Base-by-base conservation (phyloP, 2,888 invertebrate species). In the Cephus nigrinus region DNA sequence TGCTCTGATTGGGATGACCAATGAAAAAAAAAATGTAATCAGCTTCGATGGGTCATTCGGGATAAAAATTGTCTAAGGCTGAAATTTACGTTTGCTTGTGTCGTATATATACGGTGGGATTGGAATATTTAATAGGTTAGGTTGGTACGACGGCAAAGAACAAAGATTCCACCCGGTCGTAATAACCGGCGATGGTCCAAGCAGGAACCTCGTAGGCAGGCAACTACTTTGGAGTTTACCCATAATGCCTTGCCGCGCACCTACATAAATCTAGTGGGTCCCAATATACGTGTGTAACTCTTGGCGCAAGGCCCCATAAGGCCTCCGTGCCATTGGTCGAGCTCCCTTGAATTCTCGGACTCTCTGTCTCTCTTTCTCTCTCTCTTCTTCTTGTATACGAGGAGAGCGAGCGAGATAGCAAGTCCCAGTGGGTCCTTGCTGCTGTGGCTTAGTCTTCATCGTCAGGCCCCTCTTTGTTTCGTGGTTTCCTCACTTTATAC, bases 181-280 rank as follows among this genome's bases (percentile, higher is more conserved):
- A 32, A 35, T 77, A 77, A 72, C 77, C 77, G 55, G 68, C 72
- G 77, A 68, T 74, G 33, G 69, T 33, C 30, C n/a, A 34, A 12
- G 76, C 36, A 68, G 74, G 76, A 40, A 72, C 75, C 75, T 69
- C 75, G 78, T 69, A 75, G 72, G 73, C 69, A 75, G 73, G 75
- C 75, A 77, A 77, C 77, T 77, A 77, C 77, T 77, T 77, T 73
- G 11, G 68, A 77, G 74, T 77, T 77, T 74, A 77, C 77, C 77
- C 77, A 74, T 77, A 77, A 74, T 78, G 30, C 78, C 76, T 77
- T 78, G 80, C 76, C 79, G 82, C 80, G 79, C 82, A 83, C 84
- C 83, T 83, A 86, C 86, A 86, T 88, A 85, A 87, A 87, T 87
- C 85, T 85, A 84, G 82, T 75, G 75, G 77, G 68, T 82, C 79